phyloP scores from a whole-genome alignment of 30 jellyfish, hydroid and myxozoan species.

The Nemopilema nomurai region DNA sequence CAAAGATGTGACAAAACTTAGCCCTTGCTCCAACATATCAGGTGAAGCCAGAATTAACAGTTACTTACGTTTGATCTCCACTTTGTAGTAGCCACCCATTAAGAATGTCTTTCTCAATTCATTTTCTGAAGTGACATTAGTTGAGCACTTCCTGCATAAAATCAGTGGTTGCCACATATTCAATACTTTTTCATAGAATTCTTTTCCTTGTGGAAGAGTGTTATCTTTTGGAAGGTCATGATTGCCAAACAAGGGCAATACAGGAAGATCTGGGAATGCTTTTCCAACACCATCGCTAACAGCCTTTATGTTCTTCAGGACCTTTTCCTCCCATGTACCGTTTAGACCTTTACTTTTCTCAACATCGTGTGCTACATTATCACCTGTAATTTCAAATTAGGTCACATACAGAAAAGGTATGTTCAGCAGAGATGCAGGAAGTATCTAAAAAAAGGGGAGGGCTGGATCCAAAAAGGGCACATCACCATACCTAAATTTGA shows the following conservation, averaged over 20 bases:
- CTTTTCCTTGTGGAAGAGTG: constrained; percentile 30
- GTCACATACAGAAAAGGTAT: no score
- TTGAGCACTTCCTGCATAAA: constrained; percentile 49
- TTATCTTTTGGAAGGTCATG: constrained; percentile 68
- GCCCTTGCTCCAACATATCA: no score
- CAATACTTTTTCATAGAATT: constrained; percentile 31
- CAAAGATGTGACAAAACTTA: no score
- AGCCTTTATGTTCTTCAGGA: constrained; percentile 8
- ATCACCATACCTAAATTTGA: no score
- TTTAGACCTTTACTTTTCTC: constrained; percentile 18
- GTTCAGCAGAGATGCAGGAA: background rate
- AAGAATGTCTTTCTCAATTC: constrained; percentile 58
- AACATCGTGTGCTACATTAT: constrained; percentile 50
- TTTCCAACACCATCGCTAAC: constrained; percentile 1
- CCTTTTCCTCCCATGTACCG: constrained; percentile 28
- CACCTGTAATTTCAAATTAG: constrained; percentile 65
- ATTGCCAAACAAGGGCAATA: constrained; percentile 60
- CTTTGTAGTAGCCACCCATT: constrained; percentile 71
- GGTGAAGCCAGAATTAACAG: background rate
- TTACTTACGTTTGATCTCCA: constrained; percentile 12
- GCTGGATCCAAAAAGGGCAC: no score
- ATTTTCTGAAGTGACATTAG: constrained; percentile 28
- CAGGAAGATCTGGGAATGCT: constrained; percentile 33
- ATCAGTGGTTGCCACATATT: constrained; percentile 63
- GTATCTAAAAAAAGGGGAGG: no score